Conservation (phyloP, 2,888 invertebrate genomes). For the Syritta pipiens region DNA sequence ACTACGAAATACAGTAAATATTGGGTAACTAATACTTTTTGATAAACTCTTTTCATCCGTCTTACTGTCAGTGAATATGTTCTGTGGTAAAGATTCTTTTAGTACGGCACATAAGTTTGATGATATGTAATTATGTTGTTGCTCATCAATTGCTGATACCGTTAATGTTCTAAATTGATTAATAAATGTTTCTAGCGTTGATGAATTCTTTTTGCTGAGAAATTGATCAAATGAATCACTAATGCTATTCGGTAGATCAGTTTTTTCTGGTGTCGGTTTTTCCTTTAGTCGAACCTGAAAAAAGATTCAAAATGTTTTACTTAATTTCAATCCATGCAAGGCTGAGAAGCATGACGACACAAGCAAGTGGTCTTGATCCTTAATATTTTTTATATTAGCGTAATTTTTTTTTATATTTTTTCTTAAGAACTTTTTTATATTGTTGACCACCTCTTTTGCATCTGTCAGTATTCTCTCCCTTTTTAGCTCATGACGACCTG, state of each 20-base stretch:
- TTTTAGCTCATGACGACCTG: no score
- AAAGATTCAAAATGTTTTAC: not conserved
- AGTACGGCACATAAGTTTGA: slow-evolving; percentile 76
- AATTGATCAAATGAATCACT: slow-evolving; percentile 78
- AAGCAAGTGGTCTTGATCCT: no score
- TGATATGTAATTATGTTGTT: slow-evolving; percentile 78
- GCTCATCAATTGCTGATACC: slow-evolving; percentile 76
- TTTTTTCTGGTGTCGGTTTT: slow-evolving; percentile 77
- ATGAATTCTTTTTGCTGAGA: slow-evolving; percentile 75
- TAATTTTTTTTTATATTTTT: no score
- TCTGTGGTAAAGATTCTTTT: slow-evolving; percentile 77
- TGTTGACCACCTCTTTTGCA: no score
- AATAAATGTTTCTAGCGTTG: slow-evolving; percentile 77
- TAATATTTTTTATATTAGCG: no score
- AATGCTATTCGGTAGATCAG: slow-evolving; percentile 77
- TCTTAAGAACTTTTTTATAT: no score
- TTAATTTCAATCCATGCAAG: no score
- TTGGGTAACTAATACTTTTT: slow-evolving; percentile 89
- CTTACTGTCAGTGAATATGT: slow-evolving; percentile 81
- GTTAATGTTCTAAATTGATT: slow-evolving; percentile 77
- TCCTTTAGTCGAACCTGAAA: slow-evolving; percentile 78
- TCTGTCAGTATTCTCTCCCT: no score
- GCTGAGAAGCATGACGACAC: no score
- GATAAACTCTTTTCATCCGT: slow-evolving; percentile 83
- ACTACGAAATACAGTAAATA: slow-evolving; percentile 93